Conservation (phyloP, 2,888 invertebrate species). For the Pasiphila rectangulata region DNA sequence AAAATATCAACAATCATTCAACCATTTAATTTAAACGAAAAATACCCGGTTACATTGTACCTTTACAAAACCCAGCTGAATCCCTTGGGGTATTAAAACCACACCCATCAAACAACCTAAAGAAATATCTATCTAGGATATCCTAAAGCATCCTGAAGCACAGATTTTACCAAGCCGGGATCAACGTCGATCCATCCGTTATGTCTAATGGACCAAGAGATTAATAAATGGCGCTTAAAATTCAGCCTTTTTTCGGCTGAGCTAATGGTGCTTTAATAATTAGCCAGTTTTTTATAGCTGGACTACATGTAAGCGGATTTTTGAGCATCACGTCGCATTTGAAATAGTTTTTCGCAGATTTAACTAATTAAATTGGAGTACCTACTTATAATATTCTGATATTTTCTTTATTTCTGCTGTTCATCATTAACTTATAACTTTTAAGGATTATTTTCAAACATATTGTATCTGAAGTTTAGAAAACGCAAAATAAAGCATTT, state of each 20-base stretch:
- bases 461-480: too few species aligned
- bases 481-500: too few species aligned
- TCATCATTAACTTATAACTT: too few species aligned
- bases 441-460: too few species aligned
- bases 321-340: background rate
- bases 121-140: conserved; percentile 14
- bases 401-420: too few species aligned
- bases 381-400: background rate
- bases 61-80: too few species aligned
- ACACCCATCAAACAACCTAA: background rate
- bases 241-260: conserved; percentile 76
- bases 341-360: too few species aligned
- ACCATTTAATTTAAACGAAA: too few species aligned
- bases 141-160: conserved; percentile 3
- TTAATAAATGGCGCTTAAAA: conserved; percentile 77
- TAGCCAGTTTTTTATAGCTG: conserved; percentile 62
- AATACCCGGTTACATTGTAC: too few species aligned
- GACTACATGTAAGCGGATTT: conserved; percentile 29
- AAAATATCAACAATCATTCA: too few species aligned
- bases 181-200: conserved; percentile 52
- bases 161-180: conserved; percentile 29
- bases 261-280: conserved; percentile 73
- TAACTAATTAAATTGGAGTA: too few species aligned
- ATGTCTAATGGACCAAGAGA: conserved; percentile 65
- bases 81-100: background rate